Percentiles rank a stretch among this genome's conserved stretches.
Evolutionary conservation across 2,888 invertebrate species (phyloP).

Genomic region (Pseudolycoriella hygida): DNA sequence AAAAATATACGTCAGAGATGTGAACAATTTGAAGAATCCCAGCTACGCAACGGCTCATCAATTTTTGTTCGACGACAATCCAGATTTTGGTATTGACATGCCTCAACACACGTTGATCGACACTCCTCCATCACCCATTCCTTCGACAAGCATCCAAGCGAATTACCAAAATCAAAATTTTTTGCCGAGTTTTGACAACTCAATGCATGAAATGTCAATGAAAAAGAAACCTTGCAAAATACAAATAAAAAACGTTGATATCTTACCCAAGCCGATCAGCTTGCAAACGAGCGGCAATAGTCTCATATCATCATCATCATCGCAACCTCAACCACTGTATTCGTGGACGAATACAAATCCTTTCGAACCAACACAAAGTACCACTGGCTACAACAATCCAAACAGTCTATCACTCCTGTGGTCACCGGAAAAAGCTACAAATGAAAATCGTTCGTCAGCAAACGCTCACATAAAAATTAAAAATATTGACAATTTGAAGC

Average conservation of each 20-base stretch:
- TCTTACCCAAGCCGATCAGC: not conserved
- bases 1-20: constrained; percentile 2
- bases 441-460: not conserved
- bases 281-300: not conserved
- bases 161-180: not conserved
- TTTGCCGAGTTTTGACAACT: not conserved
- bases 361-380: too few relatives aligned
- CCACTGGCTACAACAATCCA: too few relatives aligned
- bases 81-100: not conserved
- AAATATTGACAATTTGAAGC: constrained; percentile 25
- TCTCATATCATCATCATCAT: not conserved
- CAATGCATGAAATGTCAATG: not conserved
- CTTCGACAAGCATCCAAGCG: not conserved
- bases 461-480: constrained; percentile 19
- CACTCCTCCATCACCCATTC: not conserved
- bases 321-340: not conserved
- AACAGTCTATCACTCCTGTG: not conserved
- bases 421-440: not conserved
- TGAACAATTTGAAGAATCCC: not conserved
- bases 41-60: too few relatives aligned
- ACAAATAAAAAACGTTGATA: constrained; percentile 1
- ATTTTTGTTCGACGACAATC: not conserved
- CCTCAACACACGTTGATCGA: not conserved
- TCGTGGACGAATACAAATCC: not conserved
- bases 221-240: constrained; percentile 2